phyloP scores from a whole-genome alignment of 2,113 vertebrate species.

The Elaphurus davidianus region DNA sequence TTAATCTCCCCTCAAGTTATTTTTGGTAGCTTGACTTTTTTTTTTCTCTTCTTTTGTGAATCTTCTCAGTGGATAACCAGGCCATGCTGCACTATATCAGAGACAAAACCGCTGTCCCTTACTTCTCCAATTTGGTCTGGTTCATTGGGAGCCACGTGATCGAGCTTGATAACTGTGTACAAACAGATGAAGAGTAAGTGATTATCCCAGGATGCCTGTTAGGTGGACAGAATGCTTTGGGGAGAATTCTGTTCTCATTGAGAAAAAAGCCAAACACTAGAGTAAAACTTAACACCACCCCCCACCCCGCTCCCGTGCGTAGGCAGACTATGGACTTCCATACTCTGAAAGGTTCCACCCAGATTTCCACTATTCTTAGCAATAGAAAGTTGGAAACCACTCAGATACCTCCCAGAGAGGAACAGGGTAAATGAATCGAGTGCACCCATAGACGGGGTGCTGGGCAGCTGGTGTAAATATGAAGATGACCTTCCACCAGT shows the following conservation, averaged over 20 bases:
- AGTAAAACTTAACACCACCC: background rate
- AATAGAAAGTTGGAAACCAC: background rate
- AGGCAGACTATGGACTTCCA: background rate
- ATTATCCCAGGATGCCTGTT: background rate
- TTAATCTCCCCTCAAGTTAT: background rate
- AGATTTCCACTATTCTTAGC: background rate
- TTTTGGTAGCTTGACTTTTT: slow-evolving; percentile 55
- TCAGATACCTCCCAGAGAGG: background rate
- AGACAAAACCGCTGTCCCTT: slow-evolving; percentile 97
- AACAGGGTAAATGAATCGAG: background rate
- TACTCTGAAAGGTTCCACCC: background rate
- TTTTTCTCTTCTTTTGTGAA: slow-evolving; percentile 37
- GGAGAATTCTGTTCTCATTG: background rate
- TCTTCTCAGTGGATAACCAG: slow-evolving; percentile 95
- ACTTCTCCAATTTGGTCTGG: slow-evolving; percentile 99
- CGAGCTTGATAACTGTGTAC: slow-evolving; percentile 97
- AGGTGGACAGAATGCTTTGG: background rate
- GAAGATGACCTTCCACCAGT: background rate
- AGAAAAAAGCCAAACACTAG: background rate
- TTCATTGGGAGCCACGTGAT: slow-evolving; percentile 99
- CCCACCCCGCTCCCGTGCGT: rapidly evolving
- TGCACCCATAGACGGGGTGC: background rate
- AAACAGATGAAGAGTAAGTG: slow-evolving; percentile 98
- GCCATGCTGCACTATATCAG: slow-evolving; percentile 99
- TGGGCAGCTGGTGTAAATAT: background rate